These are phyloP conservation scores for Trachymyrmex cornetzi DNA, from an alignment of 1,140 invertebrate genomes.

Conservation along the genomic window DNA sequence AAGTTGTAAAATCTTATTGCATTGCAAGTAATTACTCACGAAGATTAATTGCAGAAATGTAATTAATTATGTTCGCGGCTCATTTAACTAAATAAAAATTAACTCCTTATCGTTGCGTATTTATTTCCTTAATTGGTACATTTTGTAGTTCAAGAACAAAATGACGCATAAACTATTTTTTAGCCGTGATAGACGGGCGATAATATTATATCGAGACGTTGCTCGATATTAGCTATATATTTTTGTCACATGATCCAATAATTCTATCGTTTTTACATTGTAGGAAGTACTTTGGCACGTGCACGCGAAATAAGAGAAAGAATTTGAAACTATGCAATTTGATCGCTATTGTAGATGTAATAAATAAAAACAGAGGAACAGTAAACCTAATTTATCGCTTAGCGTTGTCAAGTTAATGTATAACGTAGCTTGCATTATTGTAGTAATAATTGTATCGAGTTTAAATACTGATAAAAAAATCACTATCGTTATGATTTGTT, in stretches of 20 bases:
- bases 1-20: background rate
- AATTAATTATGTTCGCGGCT: background rate
- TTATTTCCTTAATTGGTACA: background rate
- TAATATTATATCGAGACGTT: no score
- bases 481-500: background rate
- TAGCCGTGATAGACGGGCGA: background rate
- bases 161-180: background rate
- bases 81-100: background rate
- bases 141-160: background rate
- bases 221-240: background rate
- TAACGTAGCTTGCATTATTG: background rate
- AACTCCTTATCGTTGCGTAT: background rate
- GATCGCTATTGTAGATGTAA: background rate
- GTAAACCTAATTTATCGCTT: background rate
- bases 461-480: conserved; percentile 4
- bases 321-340: background rate
- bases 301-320: background rate
- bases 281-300: no score
- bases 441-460: background rate
- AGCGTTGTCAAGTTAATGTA: background rate
- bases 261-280: background rate
- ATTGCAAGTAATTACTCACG: background rate
- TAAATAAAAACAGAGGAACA: background rate
- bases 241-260: background rate
- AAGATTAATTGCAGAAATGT: background rate